Base-by-base conservation (phyloP, 2,888 invertebrate genomes). In the Drosophila prolongata region DNA sequence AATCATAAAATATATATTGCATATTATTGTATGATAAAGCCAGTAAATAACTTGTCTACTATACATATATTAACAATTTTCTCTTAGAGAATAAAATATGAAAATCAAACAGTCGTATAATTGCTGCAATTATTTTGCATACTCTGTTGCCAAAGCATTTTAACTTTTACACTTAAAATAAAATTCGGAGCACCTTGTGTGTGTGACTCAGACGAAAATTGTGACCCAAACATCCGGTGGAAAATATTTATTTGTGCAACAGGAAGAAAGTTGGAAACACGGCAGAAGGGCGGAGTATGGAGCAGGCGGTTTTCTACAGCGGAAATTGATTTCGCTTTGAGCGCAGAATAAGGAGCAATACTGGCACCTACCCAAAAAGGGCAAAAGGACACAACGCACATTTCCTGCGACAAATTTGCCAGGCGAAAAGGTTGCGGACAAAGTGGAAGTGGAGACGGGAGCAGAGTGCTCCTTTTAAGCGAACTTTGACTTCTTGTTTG, bases 321-420 rank as follows among this genome's bases (percentile, higher is more conserved):
- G 83, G 83, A 83, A 83, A 83, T 83, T 83, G 83, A 83, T 88
- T 83, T 88, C 80, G 74, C 78, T 85, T 82, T 77, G 75, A 85
- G 57, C 53, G 57, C 40, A 54, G 57, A 64, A 54, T 40, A 65
- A 73, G 72, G 66, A 72, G 74, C 67, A 44, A 13, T 24, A 46
- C 55, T 47, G 59, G 60, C 65, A 73, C 65, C 72, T 72, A 43
- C 49, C 65, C 74, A 37, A 71, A 62, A 50, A 62, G 62, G 65
- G 42, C 55, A 56, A 74, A 73, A 49, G 74, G 74, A 67, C 75
- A 73, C 67, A 75, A 82, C 82, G 82, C 86, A 83, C 88, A 88
- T 86, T 83, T 83, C 88, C 88, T 83, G 88, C 86, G 88, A 83
- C 83, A 83, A 83, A 83, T 83, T 83, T 88, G 83, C 83, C 80